Base-by-base conservation (phyloP, 2,113 vertebrate species). In the Aptenodytes forsteri region DNA sequence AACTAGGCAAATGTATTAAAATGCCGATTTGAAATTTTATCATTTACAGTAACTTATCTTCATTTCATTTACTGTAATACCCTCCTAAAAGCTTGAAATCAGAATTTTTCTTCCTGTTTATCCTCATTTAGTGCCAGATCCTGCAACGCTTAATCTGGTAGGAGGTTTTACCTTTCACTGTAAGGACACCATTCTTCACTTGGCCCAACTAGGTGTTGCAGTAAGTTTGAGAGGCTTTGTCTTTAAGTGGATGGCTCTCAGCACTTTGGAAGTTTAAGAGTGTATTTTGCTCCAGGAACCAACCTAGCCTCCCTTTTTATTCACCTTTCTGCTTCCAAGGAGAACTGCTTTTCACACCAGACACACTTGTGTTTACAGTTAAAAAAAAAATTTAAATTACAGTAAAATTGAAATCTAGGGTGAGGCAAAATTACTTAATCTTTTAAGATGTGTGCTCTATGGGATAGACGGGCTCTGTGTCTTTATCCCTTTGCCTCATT, bases 361-460 rank as follows among this genome's bases (percentile, higher is more conserved):
- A 44, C 56, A 42, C 76, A 9, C 80, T 94, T 79, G 69, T 95
- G 58, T 88, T 89, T 96, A 55, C 42, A 84, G 91, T 95, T 94
- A 73, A 86, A 65, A 65, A 92, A 42, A 5, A 36, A 36, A 36
- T 83, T 95, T 73, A 80, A 84, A 89, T 94, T 87, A 54, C 29
- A 86, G n/a, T 89, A 90, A 94, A 94, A 94, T 76, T 84, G 67
- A 89, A 95, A 90, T 92, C 71, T 90, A 8, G 80, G 36, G 66
- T 75, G 84, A 96, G 86, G 91, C 92, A 77, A 72, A 94, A 95
- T 89, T 65, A 44, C 65, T 95, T 94, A 90, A 96, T 96, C 95
- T 96, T 94, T 96, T 96, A 94, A 96, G 89, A 91, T 61, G 32
- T 46, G 32, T 55, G 73, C 36, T 70, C 42, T 81, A 2, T 77